A percentile compares a stretch with the other conserved stretches of the same genome.
Conservation (phyloP, 2,797 vertebrate genomes). For the Pantherophis alleghaniensis region DNA sequence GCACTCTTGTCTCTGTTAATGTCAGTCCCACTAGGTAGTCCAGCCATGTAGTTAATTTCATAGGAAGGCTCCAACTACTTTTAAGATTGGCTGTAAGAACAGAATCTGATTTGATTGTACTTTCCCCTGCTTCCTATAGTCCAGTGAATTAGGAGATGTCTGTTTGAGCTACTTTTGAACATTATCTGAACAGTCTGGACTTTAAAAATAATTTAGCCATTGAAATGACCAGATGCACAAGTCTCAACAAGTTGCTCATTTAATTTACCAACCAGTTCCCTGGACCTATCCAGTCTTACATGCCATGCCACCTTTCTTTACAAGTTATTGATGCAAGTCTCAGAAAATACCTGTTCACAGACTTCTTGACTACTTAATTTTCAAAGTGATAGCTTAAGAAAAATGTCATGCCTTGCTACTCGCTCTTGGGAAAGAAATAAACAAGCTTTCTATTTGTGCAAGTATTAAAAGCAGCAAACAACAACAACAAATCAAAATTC, state of each 20-base stretch:
- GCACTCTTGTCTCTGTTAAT: not conserved
- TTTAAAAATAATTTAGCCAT: not conserved
- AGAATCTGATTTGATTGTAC: not conserved
- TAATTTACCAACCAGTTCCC: not conserved
- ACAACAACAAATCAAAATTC: not conserved
- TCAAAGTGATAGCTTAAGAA: not conserved
- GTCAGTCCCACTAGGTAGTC: not conserved
- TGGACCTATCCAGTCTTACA: not conserved
- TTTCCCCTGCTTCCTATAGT: not conserved
- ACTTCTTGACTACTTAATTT: not conserved
- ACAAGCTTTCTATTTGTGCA: not conserved
- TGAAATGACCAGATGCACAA: not conserved
- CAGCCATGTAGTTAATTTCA: not conserved
- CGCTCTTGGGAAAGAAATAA: not conserved
- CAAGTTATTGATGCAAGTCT: not conserved
- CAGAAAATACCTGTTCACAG: not conserved
- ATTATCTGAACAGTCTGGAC: not conserved
- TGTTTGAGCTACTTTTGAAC: not conserved
- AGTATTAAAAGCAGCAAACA: not conserved
- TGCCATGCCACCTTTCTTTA: not conserved
- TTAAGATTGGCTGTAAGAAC: not conserved
- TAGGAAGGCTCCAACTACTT: not conserved
- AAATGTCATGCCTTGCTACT: not conserved
- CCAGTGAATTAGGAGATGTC: not conserved
- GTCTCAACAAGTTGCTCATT: not conserved